Evolutionary conservation across 2,797 vertebrate genomes (phyloP), one percentile per base, ranked within the genome.

Genomic region (Alfaro cultratus): DNA sequence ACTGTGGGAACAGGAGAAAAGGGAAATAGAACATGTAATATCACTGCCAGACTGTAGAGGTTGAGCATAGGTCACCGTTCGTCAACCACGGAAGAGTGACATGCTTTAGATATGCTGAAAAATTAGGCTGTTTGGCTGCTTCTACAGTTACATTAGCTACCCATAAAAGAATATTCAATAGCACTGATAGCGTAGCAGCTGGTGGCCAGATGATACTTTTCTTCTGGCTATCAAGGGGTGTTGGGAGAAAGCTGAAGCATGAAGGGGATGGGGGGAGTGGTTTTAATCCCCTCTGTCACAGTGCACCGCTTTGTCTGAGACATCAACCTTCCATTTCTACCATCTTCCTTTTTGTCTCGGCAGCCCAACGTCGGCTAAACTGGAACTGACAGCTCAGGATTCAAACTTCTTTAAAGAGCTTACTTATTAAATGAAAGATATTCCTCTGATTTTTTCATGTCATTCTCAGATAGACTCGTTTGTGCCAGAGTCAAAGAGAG

Each of bases 271-370:
- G 74, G 23, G 73, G 31, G 78, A 73, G 76, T 78, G 2, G 64
- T 49, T 79, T 81, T 92, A 92, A 94, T 92, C 88, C 88, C 78
- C 45, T 85, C 85, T 78, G 88, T 88, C 91, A 88, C 88, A 85
- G 86, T 76, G 85, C 80, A 79, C 79, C 10, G 57, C 87, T 89
- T 87, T 87, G 79, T 88, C 79, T 73, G 72, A 76, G 79, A 84
- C 78, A 68, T 71, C 78, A 78, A 78, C 34, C 60, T 86, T 88
- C 46, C 43, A n/a, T 79, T 74, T 73, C 49, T 72, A 51, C 46
- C 3, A 18, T 77, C 64, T 57, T 10, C 74, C 81, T 80, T 73
- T 47, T 34, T 34, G 31, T 5, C 60, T 64, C 31, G 2, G 16
- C 62, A 36, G 34, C 34, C 3, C 62, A 9, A 64, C 34, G 3